Evolutionary conservation across 92 coral and sea anemone species (phyloP).

Genomic region (Meandrina meandrites): DNA sequence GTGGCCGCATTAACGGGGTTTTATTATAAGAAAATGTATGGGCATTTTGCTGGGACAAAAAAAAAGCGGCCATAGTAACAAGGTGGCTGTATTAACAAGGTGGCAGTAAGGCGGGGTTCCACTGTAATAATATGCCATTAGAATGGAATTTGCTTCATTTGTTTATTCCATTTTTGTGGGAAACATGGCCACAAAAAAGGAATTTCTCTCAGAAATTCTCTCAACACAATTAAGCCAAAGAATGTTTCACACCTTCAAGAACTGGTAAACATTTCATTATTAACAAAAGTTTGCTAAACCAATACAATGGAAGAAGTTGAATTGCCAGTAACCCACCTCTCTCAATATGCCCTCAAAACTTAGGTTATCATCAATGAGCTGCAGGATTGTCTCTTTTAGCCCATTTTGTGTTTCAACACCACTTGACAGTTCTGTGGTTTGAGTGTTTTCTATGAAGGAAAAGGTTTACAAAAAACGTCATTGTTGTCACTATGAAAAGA

Average conservation of each 20-base stretch:
- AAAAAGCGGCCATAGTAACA: too few species aligned
- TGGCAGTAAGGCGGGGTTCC: too few species aligned
- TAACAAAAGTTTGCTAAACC: background rate
- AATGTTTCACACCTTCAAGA: background rate
- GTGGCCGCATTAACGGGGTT: too few species aligned
- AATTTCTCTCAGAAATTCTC: too few species aligned
- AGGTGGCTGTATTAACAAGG: too few species aligned
- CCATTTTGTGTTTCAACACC: background rate
- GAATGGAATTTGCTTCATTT: background rate
- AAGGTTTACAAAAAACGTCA: background rate
- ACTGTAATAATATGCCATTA: too few species aligned
- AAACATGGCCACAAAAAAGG: background rate
- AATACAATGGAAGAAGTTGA: too few species aligned
- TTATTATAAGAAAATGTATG: too few species aligned
- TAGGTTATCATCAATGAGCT: constrained; percentile 23
- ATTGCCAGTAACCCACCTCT: constrained; percentile 17
- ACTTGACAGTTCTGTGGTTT: background rate
- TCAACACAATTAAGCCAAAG: background rate
- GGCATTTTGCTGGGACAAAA: too few species aligned
- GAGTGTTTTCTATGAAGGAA: constrained; percentile 30
- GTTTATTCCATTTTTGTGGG: background rate
- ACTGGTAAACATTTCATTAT: too few species aligned
- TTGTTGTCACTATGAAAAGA: too few species aligned
- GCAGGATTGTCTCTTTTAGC: background rate
- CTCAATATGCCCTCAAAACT: constrained; percentile 40